These are phyloP conservation scores for Semotilus atromaculatus DNA, from an alignment of 2,797 vertebrate species.

Conservation along the genomic window DNA sequence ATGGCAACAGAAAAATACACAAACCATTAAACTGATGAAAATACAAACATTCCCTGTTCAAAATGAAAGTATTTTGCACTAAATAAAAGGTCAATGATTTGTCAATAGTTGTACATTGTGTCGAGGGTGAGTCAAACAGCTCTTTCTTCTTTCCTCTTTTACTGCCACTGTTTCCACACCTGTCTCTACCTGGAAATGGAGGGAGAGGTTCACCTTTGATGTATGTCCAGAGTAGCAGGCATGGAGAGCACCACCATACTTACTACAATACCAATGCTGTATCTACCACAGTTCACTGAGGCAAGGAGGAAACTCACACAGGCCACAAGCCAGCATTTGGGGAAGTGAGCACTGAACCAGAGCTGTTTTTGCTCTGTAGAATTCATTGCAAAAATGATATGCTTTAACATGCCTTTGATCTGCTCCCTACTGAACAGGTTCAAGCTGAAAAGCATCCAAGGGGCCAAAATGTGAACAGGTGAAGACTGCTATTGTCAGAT, in stretches of 20 bases:
- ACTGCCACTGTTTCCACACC: not conserved
- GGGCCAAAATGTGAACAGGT: slow-evolving; percentile 16
- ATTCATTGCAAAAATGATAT: slow-evolving; percentile 13
- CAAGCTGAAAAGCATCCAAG: not conserved
- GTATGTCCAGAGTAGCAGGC: slow-evolving; percentile 42
- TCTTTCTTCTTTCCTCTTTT: slow-evolving; percentile 2
- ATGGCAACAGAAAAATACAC: not conserved
- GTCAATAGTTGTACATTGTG: not conserved
- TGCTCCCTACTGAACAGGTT: slow-evolving; percentile 5
- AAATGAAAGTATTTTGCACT: not conserved
- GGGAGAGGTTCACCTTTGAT: slow-evolving; percentile 46
- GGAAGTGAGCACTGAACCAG: slow-evolving; percentile 20
- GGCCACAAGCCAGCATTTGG: slow-evolving; percentile 18
- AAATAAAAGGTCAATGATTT: not conserved
- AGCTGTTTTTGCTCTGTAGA: not conserved
- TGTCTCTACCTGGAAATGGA: slow-evolving; percentile 4
- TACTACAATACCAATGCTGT: slow-evolving; percentile 22
- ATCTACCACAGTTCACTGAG: slow-evolving; percentile 46
- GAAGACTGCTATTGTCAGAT: slow-evolving; percentile 5
- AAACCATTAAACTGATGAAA: not conserved
- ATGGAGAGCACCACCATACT: slow-evolving; percentile 37
- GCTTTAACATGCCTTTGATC: slow-evolving; percentile 32
- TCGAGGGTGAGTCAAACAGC: not conserved
- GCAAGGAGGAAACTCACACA: slow-evolving; percentile 10
- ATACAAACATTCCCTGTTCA: not conserved